A percentile compares a stretch with the other conserved stretches of the same genome.
These are phyloP conservation scores for Drosophila persimilis DNA, from an alignment of 1,140 invertebrate species.

Conservation along the genomic window DNA sequence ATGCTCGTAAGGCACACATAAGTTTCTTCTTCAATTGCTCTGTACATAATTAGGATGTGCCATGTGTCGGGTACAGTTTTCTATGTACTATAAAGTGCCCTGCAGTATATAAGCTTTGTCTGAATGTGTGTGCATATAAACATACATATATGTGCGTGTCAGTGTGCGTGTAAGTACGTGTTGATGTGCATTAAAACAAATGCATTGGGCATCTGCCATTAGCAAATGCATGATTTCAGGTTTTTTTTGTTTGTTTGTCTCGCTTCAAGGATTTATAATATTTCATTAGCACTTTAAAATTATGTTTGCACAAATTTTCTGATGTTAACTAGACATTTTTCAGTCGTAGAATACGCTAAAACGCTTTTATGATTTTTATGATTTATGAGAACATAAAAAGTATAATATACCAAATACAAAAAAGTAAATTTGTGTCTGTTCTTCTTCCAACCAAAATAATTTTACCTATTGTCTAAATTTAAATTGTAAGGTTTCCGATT, in stretches of 20 bases:
- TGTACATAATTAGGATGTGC: slow-evolving; percentile 74
- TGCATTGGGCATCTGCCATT: slow-evolving; percentile 27
- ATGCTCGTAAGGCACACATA: slow-evolving; percentile 26
- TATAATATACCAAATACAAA: too few species aligned
- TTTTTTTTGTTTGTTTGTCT: slow-evolving; percentile 3
- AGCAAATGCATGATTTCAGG: not conserved
- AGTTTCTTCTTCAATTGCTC: slow-evolving; percentile 40
- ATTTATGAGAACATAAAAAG: too few species aligned
- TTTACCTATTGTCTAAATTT: too few species aligned
- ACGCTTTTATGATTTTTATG: too few species aligned
- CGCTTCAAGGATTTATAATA: slow-evolving; percentile 1
- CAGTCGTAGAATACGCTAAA: too few species aligned
- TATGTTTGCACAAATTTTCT: too few species aligned
- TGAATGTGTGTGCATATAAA: slow-evolving; percentile 12
- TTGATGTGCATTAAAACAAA: slow-evolving; percentile 33
- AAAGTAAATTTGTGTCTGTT: too few species aligned
- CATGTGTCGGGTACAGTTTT: slow-evolving; percentile 67
- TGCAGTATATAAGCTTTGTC: slow-evolving; percentile 21
- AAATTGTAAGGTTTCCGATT: too few species aligned
- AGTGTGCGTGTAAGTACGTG: slow-evolving; percentile 2
- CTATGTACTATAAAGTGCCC: slow-evolving; percentile 65
- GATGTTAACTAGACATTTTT: too few species aligned
- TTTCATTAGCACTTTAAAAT: not conserved
- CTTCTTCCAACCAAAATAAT: too few species aligned
- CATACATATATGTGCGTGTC: not conserved